A percentile compares a stretch with the other conserved stretches of the same genome.
These are phyloP conservation scores for Uloborus plumipes DNA, from an alignment of 2,888 invertebrate species.

Conservation along the genomic window DNA sequence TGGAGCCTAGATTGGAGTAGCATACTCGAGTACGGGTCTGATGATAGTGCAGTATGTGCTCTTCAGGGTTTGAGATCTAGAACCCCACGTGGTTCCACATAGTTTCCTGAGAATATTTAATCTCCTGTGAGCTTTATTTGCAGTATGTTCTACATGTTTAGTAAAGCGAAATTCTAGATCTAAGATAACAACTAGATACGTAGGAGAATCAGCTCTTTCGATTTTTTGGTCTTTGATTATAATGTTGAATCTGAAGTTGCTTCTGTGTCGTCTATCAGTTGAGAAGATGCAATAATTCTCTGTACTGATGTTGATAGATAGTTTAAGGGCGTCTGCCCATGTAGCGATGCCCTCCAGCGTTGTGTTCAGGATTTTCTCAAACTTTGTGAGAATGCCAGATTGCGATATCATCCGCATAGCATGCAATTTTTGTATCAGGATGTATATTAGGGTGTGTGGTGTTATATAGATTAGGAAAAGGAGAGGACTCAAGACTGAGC, in stretches of 20 bases:
- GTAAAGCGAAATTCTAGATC: too few species aligned
- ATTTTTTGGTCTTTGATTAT: not conserved
- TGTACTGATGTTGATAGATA: not conserved
- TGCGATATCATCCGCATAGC: constrained; percentile 6
- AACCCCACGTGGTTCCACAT: not conserved
- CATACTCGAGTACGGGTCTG: too few species aligned
- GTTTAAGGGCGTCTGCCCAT: constrained; percentile 9
- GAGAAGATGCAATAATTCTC: constrained; percentile 8
- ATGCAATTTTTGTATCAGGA: not conserved
- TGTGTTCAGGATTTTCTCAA: not conserved
- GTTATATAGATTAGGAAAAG: too few species aligned
- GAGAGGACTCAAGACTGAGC: too few species aligned
- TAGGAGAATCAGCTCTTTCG: not conserved
- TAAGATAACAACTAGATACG: not conserved
- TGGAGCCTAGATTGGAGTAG: too few species aligned
- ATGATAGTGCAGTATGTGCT: too few species aligned
- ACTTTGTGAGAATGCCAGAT: not conserved
- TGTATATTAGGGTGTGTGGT: not conserved
- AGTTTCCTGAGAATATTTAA: constrained; percentile 7
- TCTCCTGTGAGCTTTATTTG: not conserved
- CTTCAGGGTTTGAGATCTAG: not conserved
- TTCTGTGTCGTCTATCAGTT: too few species aligned
- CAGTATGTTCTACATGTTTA: not conserved
- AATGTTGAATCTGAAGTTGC: not conserved
- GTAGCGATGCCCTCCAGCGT: not conserved